These are phyloP conservation scores for Arenaria interpres DNA, from an alignment of 2,113 vertebrate species.

Conservation along the genomic window DNA sequence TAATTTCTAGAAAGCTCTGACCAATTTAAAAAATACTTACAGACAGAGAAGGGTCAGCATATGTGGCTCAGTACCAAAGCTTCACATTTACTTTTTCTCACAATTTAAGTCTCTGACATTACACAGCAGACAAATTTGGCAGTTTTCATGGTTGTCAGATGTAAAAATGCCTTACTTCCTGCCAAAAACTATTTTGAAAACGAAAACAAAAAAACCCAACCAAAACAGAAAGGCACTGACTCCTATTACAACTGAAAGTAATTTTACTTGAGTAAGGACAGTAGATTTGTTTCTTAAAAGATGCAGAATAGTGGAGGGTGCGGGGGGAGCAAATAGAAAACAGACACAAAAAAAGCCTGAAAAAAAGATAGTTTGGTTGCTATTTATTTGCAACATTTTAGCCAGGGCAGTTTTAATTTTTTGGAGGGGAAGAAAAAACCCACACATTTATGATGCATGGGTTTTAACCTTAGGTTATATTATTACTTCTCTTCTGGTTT, in stretches of 20 bases:
- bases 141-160: constrained; percentile 3
- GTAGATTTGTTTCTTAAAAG: not conserved
- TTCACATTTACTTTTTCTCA: constrained; percentile 28
- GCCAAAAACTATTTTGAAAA: constrained; percentile 45
- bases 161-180: not conserved
- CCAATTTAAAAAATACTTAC: not conserved
- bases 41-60: not conserved
- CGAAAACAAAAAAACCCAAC: not conserved
- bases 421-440: not conserved
- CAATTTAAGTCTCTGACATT: constrained; percentile 15
- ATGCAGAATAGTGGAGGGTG: not conserved
- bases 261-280: constrained; percentile 1
- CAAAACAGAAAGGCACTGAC: not conserved
- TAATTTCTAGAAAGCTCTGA: constrained; percentile 34
- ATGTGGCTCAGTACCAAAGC: not conserved
- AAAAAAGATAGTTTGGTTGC: not conserved
- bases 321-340: not conserved
- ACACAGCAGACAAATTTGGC: constrained; percentile 27
- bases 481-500: not conserved
- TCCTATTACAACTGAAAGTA: not conserved
- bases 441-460: not conserved
- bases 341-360: not conserved
- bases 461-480: not conserved
- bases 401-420: not conserved
- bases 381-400: not conserved